Evolutionary conservation across 2,888 invertebrate species (phyloP), one percentile per base, ranked within the genome.

Genomic region (Hypomecis punctinalis): DNA sequence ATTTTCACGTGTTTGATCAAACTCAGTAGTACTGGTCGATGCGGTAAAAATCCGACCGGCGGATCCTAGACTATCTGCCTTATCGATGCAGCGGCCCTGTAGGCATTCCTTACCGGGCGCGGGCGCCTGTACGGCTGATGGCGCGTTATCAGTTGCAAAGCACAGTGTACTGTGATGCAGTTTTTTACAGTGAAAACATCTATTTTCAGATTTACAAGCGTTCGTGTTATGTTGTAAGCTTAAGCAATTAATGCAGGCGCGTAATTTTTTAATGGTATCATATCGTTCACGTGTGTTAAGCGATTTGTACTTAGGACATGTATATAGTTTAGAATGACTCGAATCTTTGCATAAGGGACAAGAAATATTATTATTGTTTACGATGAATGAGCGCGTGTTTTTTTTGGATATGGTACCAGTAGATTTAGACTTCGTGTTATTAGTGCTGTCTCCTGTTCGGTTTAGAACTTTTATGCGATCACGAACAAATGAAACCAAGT

Each of bases 221-320:
- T 36, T 35, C 9, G 49, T 36, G n/a, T 49, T 49, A 49, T 49
- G 49, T 49, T 49, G 35, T 10, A 49, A 36, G n/a, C 49, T 49
- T 11, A 52, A 52, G 13, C 52, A 52, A 13, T 37, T 39, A 6
- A 52, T 10, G 52, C 52, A 52, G 2, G 52, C 52, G 23, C 40
- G 52, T 10, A 39, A 9, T 13, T 40, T 52, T 52, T 52, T 52
- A 39, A 52, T 13, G n/a, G 37, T 5, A 39, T 52, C 33, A 39
- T 52, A 39, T 6, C 39, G 52, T 52, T 52, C 39, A 11, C 52
- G 52, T 11, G 39, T 11, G 33, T 37, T 37, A 2, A 52, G 39
- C 8, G 52, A 39, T 8, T 8, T 52, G 13, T 35, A 52, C 13
- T 52, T 52, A 11, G 37, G 37, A 52, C 52, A 52, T 5, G 52